Evolutionary conservation across 2,888 invertebrate genomes (phyloP).

Genomic region (Allophyes oxyacanthae): DNA sequence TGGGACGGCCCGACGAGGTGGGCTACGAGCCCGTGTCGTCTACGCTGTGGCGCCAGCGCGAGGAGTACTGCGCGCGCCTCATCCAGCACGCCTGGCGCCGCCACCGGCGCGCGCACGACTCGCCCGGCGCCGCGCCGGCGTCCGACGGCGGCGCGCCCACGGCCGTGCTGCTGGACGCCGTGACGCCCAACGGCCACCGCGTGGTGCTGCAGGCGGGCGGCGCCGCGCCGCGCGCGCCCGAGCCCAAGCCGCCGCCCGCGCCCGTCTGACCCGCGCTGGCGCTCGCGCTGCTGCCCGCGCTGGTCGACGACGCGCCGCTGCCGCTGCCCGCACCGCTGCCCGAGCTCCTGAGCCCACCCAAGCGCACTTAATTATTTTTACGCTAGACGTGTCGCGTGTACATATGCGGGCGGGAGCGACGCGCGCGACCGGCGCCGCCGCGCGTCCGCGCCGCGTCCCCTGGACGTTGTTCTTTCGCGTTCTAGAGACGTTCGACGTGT

Average conservation of each 20-base stretch:
- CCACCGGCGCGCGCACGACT: conserved; percentile 92
- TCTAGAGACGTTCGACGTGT: conserved; percentile 79
- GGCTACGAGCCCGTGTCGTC: conserved; percentile 98
- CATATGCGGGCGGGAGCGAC: conserved; percentile 71
- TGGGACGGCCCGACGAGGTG: conserved; percentile 95
- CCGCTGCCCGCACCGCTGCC: conserved; percentile 87
- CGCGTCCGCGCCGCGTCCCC: conserved; percentile 70
- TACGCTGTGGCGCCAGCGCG: conserved; percentile 98
- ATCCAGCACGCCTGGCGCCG: conserved; percentile 99
- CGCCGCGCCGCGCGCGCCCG: conserved; percentile 95
- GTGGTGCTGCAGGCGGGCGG: conserved; percentile 97
- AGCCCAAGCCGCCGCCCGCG: conserved; percentile 93
- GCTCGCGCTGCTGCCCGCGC: conserved; percentile 88
- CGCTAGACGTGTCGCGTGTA: conserved; percentile 79
- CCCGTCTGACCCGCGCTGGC: conserved; percentile 89
- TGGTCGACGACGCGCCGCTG: conserved; percentile 85
- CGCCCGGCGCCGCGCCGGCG: conserved; percentile 75
- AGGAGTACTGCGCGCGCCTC: conserved; percentile 98
- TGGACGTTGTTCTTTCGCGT: conserved; percentile 77
- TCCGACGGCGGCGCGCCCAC: conserved; percentile 92
- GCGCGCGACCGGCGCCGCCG: conserved; percentile 66
- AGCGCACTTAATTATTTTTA: conserved; percentile 84
- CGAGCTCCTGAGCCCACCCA: conserved; percentile 87
- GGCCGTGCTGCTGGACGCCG: conserved; percentile 95
- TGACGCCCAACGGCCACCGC: conserved; percentile 95